Base-by-base conservation (phyloP, 2,113 vertebrate genomes). In the Andinoacara biseriatus region DNA sequence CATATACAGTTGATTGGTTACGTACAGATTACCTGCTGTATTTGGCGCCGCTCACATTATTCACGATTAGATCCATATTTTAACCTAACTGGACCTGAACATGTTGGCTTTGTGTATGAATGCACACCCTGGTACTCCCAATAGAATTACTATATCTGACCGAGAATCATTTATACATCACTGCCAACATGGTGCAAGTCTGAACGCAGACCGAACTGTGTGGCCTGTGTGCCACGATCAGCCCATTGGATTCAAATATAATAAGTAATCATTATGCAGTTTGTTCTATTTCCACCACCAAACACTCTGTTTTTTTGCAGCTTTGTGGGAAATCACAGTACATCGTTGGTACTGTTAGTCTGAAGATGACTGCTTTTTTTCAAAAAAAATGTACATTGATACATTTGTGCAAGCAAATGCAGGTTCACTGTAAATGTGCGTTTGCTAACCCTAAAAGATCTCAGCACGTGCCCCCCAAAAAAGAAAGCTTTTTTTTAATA, bases 351-450 rank as follows among this genome's bases (percentile, higher is more conserved):
- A n/a, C 61, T 40, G 40, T 63, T 40, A 40, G 22, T 63, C 22
- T 63, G 11, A 35, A 22, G 61, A 20, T 1, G 22, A 40, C 33
- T 2, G 38, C 33, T 38, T 38, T 38, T 38, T 40, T 14, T n/a
- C n/a, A n/a, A n/a, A n/a, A n/a, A n/a, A 38, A 62, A 38, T 10
- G n/a, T 62, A 0, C 33, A 63, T 20, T 38, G 20, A 38, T 38
- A 38, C 31, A 2, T 38, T 18, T 38, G 18, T 38, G 17, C n/a
- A 62, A 62, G 20, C 18, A 14, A 2, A 38, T 38, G 13, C 20
- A 62, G 0, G 0, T n/a, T 62, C 1, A 35, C n/a, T n/a, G n/a
- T n/a, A n/a, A n/a, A n/a, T n/a, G n/a, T 35, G 35, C 7, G 35
- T 35, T 35, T 35, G 7, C 35, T 35, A 35, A 9, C 35, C 8